These are phyloP conservation scores for Macrocentrus cingulum DNA, from an alignment of 1,140 invertebrate genomes.

Conservation along the genomic window DNA sequence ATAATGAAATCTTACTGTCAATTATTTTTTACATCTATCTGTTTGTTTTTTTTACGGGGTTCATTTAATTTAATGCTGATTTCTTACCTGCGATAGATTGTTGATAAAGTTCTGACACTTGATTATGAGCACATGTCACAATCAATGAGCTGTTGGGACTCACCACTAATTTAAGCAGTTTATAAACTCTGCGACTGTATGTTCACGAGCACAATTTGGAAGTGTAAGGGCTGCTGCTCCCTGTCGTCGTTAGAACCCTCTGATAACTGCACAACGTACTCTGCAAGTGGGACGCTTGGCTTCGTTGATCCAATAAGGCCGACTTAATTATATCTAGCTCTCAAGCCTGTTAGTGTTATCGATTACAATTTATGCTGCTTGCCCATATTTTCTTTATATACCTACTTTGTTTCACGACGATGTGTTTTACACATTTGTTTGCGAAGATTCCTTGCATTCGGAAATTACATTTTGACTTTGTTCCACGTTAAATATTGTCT, in stretches of 20 bases:
- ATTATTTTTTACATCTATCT: not conserved
- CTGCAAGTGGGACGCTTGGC: conserved; percentile 44
- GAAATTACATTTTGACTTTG: too few species aligned
- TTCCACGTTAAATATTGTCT: too few species aligned
- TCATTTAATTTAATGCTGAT: not conserved
- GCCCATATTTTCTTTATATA: not conserved
- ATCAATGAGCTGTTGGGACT: too few species aligned
- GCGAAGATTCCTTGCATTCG: too few species aligned
- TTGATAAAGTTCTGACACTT: not conserved
- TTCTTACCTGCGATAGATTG: not conserved
- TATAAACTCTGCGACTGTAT: conserved; percentile 17
- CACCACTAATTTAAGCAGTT: not conserved
- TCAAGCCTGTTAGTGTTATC: conserved; percentile 57
- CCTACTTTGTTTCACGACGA: not conserved
- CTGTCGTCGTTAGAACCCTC: not conserved
- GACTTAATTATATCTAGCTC: conserved; percentile 60
- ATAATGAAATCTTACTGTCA: too few species aligned
- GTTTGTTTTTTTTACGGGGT: not conserved
- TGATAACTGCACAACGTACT: not conserved
- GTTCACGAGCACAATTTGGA: conserved; percentile 35
- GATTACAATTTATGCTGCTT: conserved; percentile 41
- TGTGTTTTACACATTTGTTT: too few species aligned
- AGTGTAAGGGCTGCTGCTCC: not conserved
- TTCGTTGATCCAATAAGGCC: conserved; percentile 58
- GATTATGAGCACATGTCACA: not conserved